Evolutionary conservation across 2,797 vertebrate genomes (phyloP), one percentile per base, ranked within the genome.

Genomic region (Oceanodroma leucorhoa): DNA sequence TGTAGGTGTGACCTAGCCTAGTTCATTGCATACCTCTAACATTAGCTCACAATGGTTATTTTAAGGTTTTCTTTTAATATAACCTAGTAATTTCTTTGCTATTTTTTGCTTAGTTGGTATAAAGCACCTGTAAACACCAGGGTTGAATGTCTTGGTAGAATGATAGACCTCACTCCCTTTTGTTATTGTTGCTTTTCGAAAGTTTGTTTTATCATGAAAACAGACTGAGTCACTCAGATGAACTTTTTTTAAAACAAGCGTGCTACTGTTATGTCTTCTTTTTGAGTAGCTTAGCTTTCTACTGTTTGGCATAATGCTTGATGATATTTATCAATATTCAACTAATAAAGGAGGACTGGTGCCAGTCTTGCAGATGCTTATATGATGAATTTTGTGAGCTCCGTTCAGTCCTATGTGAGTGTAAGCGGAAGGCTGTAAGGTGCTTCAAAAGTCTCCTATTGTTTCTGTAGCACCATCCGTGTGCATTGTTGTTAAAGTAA

Each of bases 51-150:
- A 38, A 2, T 1, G 8, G 55, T 87, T 95, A 89, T 95, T 97
- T 97, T 95, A 94, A 82, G 64, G 38, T 87, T 77, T 82, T 91
- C 85, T 95, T 97, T 97, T 95, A 92, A 92, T 95, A 95, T 87
- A 89, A 96, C 51, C 89, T 82, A 92, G 55, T 71, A 84, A 96
- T 95, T 97, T 95, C 53, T 86, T 88, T 86, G 60, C 89, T 96
- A 81, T 97, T 96, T 97, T 96, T 93, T 93, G 41, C 46, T 48
- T 57, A 45, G 48, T 70, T 81, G 83, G 65, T 61, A n/a, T 70
- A 82, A 94, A 86, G 40, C 88, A 91, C 86, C 84, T 96, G 70
- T 96, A 83, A 95, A 95, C 77, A 94, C 24, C 43, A 89, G 58
- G 45, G n/a, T 32, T 78, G 34, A 29, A 57, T 12, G 13, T 89